Evolutionary conservation across 2,113 vertebrate species (phyloP), one percentile per base, ranked within the genome.

Genomic region (Sinocyclocheilus grahami): DNA sequence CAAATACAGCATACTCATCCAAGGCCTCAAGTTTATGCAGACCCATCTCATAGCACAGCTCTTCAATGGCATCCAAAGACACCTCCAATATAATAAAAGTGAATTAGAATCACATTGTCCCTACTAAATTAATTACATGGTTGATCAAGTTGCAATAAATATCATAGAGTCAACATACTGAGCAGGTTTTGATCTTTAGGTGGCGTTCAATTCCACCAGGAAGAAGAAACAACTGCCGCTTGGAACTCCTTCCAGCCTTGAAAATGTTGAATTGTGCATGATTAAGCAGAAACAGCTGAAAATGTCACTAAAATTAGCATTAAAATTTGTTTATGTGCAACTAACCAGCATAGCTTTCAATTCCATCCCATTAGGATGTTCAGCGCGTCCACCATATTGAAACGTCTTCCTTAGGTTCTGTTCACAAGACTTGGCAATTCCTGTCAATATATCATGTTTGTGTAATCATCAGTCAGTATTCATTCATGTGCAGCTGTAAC

Each of bases 281-380:
- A 22, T 30, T 27, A 9, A 51, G 18, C 6, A 78, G 2, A 63
- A n/a, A n/a, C 53, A 48, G 58, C 39, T 27, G 63, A 67, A 55
- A 51, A n/a, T 62, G 12, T 46, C 0, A 14, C 39, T 27, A 2
- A 78, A 78, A 78, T 72, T 39, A 11, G 18, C 69, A 72, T 42
- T 42, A 10, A 5, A 12, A 72, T 72, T 42, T 72, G 8, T 20
- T 72, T 2, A 78, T 33, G 39, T 62, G 42, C 22, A 48, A 91
- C 97, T 95, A 74, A 98, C 98, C 97, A 99, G 91, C 96, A 99
- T 97, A 84, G 98, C 98, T 90, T 95, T 97, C 20, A 99, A 95
- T 86, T 99, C 98, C 94, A 96, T 97, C 90, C 85, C 95, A 93
- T 96, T 96, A 46, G 98, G 98, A 87, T 95, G 93, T 90, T 97